Evolutionary conservation across 30 jellyfish, hydroid and myxozoan genomes (phyloP).

Genomic region (Chrysaora quinquecirrha): DNA sequence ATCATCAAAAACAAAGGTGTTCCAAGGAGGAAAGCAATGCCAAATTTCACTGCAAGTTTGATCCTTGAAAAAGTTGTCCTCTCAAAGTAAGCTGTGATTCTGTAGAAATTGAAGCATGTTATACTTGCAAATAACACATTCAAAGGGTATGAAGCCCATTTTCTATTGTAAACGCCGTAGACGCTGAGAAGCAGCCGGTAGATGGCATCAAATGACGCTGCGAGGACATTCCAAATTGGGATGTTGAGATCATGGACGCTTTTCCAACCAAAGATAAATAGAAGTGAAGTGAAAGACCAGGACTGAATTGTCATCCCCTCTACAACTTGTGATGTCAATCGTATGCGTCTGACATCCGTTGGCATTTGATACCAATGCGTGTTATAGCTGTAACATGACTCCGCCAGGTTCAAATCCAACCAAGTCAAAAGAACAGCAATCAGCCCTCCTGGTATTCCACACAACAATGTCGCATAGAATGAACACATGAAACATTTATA

Average conservation of each 20-base stretch:
- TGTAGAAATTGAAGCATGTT: constrained; percentile 40
- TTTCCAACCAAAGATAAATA: constrained; percentile 44
- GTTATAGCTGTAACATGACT: constrained; percentile 54
- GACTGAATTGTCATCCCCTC: constrained; percentile 61
- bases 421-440: constrained; percentile 12
- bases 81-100: constrained; percentile 30
- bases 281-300: constrained; percentile 50
- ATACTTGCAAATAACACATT: constrained; percentile 33
- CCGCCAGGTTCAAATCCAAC: constrained; percentile 54
- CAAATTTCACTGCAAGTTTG: constrained; percentile 32
- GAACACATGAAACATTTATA: constrained; percentile 19
- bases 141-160: constrained; percentile 53
- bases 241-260: constrained; percentile 9
- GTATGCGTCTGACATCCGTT: neutral
- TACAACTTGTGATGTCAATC: constrained; percentile 63
- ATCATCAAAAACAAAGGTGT: constrained; percentile 48
- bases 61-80: constrained; percentile 4
- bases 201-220: constrained; percentile 49
- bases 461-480: constrained; percentile 15
- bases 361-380: constrained; percentile 53
- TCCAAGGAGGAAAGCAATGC: constrained; percentile 51
- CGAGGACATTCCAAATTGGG: constrained; percentile 56
- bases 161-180: constrained; percentile 35
- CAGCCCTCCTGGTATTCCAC: constrained; percentile 53
- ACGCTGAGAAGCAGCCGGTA: constrained; percentile 44